Evolutionary conservation across 1,140 invertebrate species (phyloP).

Genomic region (Drosophila paulistorum): DNA sequence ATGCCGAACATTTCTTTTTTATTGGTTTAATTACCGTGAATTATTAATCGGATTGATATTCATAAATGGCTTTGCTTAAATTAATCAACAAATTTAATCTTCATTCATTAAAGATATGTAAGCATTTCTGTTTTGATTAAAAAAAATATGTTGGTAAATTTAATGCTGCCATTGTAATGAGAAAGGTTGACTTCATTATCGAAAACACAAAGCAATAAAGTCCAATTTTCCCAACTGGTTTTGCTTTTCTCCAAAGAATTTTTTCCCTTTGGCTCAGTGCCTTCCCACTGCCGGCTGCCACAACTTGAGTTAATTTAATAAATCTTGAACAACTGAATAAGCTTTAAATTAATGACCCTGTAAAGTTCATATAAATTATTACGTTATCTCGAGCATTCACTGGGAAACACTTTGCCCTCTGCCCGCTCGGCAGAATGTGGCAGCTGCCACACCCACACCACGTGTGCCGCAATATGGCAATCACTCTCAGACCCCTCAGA

Average conservation of each 20-base stretch:
- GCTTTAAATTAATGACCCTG: constrained; percentile 83
- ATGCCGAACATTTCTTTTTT: too few relatives aligned
- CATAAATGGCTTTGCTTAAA: too few relatives aligned
- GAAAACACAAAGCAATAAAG: not conserved
- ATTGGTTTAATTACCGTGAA: too few relatives aligned
- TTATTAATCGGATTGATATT: too few relatives aligned
- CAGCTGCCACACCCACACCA: constrained; percentile 58
- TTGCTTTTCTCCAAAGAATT: not conserved
- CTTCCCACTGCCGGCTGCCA: constrained; percentile 44
- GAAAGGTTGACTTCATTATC: not conserved
- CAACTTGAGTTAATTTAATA: constrained; percentile 83
- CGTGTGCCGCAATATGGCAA: constrained; percentile 64
- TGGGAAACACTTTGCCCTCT: constrained; percentile 5
- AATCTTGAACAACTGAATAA: constrained; percentile 83
- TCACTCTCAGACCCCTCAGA: constrained; percentile 13
- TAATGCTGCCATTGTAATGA: not conserved
- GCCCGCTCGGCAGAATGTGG: constrained; percentile 19
- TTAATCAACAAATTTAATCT: too few relatives aligned
- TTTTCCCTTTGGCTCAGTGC: not conserved
- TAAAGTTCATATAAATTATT: constrained; percentile 82
- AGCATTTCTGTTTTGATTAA: not conserved
- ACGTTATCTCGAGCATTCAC: constrained; percentile 64
- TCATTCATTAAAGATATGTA: not conserved
- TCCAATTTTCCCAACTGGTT: not conserved
- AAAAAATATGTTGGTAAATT: not conserved